Conservation (phyloP, 2,113 vertebrate genomes). For the Barnardius zonarius region DNA sequence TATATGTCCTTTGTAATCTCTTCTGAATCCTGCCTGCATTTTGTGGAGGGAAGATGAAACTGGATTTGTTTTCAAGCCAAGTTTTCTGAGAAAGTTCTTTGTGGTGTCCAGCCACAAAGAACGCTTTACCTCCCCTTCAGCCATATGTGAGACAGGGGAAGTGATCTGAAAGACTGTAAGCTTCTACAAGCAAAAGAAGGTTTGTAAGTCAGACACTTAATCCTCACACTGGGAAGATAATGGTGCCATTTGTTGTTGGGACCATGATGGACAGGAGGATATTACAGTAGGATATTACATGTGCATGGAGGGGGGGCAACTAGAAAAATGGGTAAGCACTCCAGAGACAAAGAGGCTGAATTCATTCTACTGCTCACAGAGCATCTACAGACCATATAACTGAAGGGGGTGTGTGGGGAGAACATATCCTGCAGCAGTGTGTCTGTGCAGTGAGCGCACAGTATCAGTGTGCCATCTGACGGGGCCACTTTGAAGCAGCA, state of each 20-base stretch:
- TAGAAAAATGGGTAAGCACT: not conserved
- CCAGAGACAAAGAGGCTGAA: not conserved
- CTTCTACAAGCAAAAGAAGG: not conserved
- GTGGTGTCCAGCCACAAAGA: not conserved
- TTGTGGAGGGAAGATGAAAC: not conserved
- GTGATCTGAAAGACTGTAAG: not conserved
- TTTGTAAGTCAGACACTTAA: not conserved
- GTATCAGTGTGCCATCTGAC: not conserved
- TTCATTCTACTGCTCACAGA: not conserved
- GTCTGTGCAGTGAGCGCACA: fast-evolving
- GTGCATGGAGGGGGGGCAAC: not conserved
- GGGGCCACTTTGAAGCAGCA: not conserved
- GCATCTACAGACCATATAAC: not conserved
- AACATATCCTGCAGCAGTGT: not conserved
- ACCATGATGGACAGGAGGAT: not conserved
- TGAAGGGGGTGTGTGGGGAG: not conserved
- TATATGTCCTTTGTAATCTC: constrained; percentile 10
- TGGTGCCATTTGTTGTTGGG: not conserved
- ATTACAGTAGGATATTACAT: not conserved
- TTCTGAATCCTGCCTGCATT: not conserved
- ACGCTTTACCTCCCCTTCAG: not conserved
- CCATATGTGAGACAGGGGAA: not conserved
- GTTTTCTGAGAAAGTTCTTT: not conserved
- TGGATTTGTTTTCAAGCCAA: not conserved
- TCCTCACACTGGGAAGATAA: not conserved